phyloP scores from a whole-genome alignment of 2,888 invertebrate species.

The Drosophila recens region DNA sequence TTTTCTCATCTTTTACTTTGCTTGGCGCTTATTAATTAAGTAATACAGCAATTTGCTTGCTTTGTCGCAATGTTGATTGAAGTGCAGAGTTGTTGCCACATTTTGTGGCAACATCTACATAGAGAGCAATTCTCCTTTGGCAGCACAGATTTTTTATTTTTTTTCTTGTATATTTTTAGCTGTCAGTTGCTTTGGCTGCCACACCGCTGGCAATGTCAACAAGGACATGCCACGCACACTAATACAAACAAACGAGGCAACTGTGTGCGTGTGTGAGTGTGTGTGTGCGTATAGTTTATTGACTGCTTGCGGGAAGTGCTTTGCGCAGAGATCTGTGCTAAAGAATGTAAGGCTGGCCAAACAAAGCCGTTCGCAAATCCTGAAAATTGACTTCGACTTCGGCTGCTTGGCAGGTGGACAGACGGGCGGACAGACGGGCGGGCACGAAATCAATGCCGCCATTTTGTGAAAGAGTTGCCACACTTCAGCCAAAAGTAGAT shows the following conservation, averaged over 20 bases:
- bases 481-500: constrained; percentile 21
- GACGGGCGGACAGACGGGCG: constrained; percentile 14
- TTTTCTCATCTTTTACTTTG: constrained; percentile 32
- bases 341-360: constrained; percentile 72
- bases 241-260: constrained; percentile 47
- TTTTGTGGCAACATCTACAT: constrained; percentile 2
- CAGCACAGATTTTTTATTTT: constrained; percentile 21
- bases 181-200: constrained; percentile 23
- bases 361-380: constrained; percentile 78
- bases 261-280: constrained; percentile 31
- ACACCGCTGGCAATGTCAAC: constrained; percentile 66
- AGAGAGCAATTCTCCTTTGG: background rate
- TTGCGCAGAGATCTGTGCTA: constrained; percentile 79
- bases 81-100: constrained; percentile 27
- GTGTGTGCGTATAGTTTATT: constrained; percentile 78
- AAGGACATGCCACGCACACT: constrained; percentile 72
- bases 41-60: constrained; percentile 65
- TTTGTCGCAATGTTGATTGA: constrained; percentile 55
- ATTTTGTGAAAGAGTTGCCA: constrained; percentile 75
- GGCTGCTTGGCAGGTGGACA: constrained; percentile 47
- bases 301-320: constrained; percentile 82
- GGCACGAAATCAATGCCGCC: constrained; percentile 77
- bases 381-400: constrained; percentile 79
- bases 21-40: constrained; percentile 63
- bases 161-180: constrained; percentile 13